Percentiles rank a stretch among this genome's conserved stretches.
These are phyloP conservation scores for Stegostoma tigrinum DNA, from an alignment of 2,113 vertebrate species.

Conservation along the genomic window DNA sequence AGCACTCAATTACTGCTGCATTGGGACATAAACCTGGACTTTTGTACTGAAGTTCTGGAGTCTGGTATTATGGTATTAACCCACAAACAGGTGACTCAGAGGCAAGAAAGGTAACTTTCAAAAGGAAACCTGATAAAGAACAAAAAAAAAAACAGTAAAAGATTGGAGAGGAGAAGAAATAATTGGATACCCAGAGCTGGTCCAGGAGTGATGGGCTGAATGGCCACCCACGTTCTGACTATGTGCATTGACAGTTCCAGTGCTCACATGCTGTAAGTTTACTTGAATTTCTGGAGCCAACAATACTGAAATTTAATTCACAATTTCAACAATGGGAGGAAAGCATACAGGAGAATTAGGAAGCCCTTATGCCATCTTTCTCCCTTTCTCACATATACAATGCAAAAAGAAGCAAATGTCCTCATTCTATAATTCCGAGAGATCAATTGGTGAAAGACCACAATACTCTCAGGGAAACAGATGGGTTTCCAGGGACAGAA, in stretches of 20 bases:
- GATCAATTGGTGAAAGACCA: neutral
- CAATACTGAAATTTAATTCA: neutral
- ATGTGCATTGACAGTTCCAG: neutral
- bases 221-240: neutral
- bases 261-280: neutral
- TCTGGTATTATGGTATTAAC: too few species aligned
- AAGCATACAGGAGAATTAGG: neutral
- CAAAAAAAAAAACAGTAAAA: neutral
- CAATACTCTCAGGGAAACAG: neutral
- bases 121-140: neutral
- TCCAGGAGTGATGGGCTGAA: neutral
- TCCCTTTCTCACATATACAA: neutral
- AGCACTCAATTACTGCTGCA: too few species aligned
- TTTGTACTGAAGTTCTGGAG: too few species aligned
- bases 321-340: neutral
- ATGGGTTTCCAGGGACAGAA: too few species aligned
- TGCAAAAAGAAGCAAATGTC: too few species aligned
- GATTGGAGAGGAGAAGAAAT: neutral
- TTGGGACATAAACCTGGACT: too few species aligned
- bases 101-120: neutral
- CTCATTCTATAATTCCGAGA: too few species aligned
- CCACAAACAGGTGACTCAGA: too few species aligned
- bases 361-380: neutral
- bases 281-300: neutral
- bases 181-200: neutral